These are phyloP conservation scores for Pungitius pungitius DNA, from an alignment of 2,113 vertebrate species.

Conservation along the genomic window DNA sequence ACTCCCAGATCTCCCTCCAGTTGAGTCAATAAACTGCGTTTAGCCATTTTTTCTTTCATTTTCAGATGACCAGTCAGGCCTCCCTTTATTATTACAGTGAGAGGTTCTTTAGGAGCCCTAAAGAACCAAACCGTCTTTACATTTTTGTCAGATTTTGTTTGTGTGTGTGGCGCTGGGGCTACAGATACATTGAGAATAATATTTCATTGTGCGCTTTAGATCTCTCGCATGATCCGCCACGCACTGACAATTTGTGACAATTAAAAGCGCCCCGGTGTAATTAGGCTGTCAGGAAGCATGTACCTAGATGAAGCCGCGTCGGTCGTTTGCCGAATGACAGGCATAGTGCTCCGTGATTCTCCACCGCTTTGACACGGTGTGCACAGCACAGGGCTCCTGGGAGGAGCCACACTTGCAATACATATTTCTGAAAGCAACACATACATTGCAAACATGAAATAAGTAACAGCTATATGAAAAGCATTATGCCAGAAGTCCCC, in stretches of 20 bases:
- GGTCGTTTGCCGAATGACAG: constrained; percentile 55
- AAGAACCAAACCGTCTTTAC: neutral
- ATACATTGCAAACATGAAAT: too few relatives aligned
- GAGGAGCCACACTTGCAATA: constrained; percentile 27
- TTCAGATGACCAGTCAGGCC: neutral
- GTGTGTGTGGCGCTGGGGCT: neutral
- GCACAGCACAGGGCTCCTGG: constrained; percentile 40
- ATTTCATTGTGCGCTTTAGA: constrained; percentile 36
- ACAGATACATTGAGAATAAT: constrained; percentile 2
- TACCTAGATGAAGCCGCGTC: constrained; percentile 45
- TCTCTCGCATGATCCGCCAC: constrained; percentile 48
- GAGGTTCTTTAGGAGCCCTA: neutral
- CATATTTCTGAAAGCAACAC: too few relatives aligned
- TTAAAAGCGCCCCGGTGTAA: constrained; percentile 49
- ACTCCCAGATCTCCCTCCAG: neutral
- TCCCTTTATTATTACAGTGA: constrained; percentile 5
- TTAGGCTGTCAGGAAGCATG: constrained; percentile 56
- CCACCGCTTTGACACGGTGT: constrained; percentile 48
- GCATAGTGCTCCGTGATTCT: constrained; percentile 45
- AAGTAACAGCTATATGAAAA: too few relatives aligned
- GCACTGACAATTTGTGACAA: constrained; percentile 64
- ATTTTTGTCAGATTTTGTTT: neutral
- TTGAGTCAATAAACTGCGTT: constrained; percentile 11
- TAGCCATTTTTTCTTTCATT: constrained; percentile 6
- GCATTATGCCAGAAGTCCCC: too few relatives aligned